Base-by-base conservation (phyloP, 2,888 invertebrate genomes). In the Calephelis perditalis region DNA sequence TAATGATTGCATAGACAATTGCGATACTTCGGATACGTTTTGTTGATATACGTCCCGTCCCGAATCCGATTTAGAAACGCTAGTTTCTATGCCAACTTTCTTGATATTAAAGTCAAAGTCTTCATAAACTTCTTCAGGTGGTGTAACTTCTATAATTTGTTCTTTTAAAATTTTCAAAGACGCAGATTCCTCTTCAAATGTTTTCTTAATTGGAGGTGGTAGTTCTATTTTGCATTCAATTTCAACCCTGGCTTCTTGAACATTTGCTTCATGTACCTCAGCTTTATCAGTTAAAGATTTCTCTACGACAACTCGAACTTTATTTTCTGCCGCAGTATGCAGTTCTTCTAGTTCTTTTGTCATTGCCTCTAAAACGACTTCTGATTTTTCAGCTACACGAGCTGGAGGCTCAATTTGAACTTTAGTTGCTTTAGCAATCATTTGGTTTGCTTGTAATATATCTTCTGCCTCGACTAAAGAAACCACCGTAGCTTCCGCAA, bases 161-260 rank as follows among this genome's bases (percentile, higher is more conserved):
- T 71, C 66, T 66, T 79, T 79, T 0, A 74, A 65, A 36, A 79
- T 72, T 65, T 77, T 78, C 0, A 79, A 57, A 7, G 71, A 71
- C 15, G 75, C 75, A 44, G 68, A 74, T 59, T 71, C 78, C 55
- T 78, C 76, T 12, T 67, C 63, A 15, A 63, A 57, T 5, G 64
- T 67, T 10, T 65, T 66, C 12, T 54, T 57, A 15, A 62, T 71
- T 49, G 67, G 63, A 58, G 64, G 57, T 4, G 67, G 63, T 26
- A 66, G 52, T 52, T 66, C 65, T 5, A 68, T 63, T 40, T 59
- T 46, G 66, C 64, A 67, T 62, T 67, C 5, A 67, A 66, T 57
- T 62, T 69, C 62, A 55, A 63, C 60, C 60, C 66, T 62, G 7
- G 65, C 57, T 58, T 64, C 61, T 54, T 67, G 62, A 7, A 57